A percentile compares a stretch with the other conserved stretches of the same genome.
Conservation (phyloP, 2,113 vertebrate genomes). For the Tachuris rubrigastra region DNA sequence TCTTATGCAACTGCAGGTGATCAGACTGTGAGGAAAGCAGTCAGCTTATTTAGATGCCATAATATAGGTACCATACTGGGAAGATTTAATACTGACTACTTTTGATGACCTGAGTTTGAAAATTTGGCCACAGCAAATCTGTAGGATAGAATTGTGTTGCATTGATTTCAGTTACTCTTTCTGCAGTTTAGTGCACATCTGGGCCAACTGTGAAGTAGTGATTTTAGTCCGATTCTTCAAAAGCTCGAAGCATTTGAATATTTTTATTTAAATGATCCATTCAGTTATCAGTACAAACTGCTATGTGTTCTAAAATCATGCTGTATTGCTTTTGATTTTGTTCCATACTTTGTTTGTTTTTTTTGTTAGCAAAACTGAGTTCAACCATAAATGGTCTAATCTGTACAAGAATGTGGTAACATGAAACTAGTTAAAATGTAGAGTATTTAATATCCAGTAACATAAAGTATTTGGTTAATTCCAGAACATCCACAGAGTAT, state of each 20-base stretch:
- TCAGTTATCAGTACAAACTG: not conserved
- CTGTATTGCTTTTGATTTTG: not conserved
- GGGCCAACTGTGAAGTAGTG: not conserved
- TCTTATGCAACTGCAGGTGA: not conserved
- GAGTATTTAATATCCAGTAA: not conserved
- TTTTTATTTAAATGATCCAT: not conserved
- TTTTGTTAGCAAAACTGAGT: not conserved
- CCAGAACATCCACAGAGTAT: not conserved
- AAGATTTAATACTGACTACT: not conserved
- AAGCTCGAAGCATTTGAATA: not conserved
- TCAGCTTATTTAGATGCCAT: not conserved
- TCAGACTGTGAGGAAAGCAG: not conserved
- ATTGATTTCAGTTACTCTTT: not conserved
- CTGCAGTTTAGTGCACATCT: not conserved
- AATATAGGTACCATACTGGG: not conserved
- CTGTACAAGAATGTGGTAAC: not conserved
- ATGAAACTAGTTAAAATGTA: not conserved
- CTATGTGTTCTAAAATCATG: not conserved
- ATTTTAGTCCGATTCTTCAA: not conserved
- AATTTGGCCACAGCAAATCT: not conserved
- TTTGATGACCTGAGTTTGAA: not conserved
- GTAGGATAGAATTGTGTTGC: not conserved
- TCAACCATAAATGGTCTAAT: not conserved
- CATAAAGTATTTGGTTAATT: not conserved
- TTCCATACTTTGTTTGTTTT: not conserved